Percentiles rank a stretch among this genome's conserved stretches.
phyloP scores from a whole-genome alignment of 37 sponge, comb jelly and placozoan genomes.

The Axinella damicornis region DNA sequence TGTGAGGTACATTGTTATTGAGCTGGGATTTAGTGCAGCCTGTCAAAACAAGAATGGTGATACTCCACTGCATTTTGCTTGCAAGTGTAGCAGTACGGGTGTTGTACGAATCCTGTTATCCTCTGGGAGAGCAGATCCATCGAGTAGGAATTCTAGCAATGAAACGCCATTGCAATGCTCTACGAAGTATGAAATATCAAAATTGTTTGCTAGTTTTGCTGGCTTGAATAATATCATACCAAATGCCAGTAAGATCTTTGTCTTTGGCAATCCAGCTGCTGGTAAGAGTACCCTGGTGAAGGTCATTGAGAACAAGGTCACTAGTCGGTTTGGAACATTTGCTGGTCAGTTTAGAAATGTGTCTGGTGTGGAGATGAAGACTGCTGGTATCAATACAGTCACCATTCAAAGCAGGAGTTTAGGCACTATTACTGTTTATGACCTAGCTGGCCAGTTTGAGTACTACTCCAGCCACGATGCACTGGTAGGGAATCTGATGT shows the following conservation, averaged over 20 bases:
- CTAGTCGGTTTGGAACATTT: too few species aligned
- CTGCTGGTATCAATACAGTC: slow-evolving; percentile 45
- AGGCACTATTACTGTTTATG: slow-evolving; percentile 33
- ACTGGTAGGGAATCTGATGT: slow-evolving; percentile 5
- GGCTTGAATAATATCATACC: neutral
- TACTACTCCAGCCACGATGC: slow-evolving; percentile 49
- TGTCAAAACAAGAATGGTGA: too few species aligned
- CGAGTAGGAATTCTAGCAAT: neutral
- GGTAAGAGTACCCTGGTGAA: slow-evolving; percentile 53
- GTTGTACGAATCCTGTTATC: neutral
- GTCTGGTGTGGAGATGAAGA: neutral
- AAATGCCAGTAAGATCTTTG: neutral
- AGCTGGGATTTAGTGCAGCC: too few species aligned
- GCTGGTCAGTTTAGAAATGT: neutral
- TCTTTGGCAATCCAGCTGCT: slow-evolving; percentile 33
- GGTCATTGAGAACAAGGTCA: neutral
- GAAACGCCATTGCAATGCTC: neutral
- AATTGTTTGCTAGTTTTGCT: too few species aligned
- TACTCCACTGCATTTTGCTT: slow-evolving; percentile 13
- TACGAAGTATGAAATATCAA: neutral
- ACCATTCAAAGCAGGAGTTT: neutral
- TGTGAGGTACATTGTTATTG: too few species aligned
- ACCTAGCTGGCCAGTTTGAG: slow-evolving; percentile 49
- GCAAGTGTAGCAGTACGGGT: neutral
- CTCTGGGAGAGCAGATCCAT: neutral